Percentiles rank a stretch among this genome's conserved stretches.
Evolutionary conservation across 2,797 vertebrate species (phyloP).

Genomic region (Acanthis flammea): DNA sequence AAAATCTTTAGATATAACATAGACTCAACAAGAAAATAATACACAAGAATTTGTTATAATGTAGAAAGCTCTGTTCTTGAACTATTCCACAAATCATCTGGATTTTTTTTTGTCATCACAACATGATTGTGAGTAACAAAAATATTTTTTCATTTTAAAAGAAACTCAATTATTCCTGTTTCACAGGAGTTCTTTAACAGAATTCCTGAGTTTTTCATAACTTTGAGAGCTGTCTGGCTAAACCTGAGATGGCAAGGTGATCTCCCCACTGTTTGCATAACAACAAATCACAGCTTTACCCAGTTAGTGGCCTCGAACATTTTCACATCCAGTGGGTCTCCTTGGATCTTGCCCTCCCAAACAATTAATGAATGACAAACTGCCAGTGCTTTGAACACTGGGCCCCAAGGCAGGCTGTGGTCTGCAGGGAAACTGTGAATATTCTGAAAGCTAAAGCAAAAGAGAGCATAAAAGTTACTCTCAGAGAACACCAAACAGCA

Average conservation of each 20-base stretch:
- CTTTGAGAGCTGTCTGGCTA: neutral
- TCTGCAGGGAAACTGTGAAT: constrained; percentile 36
- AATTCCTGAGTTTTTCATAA: neutral
- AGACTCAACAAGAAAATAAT: neutral
- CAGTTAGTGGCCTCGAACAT: constrained; percentile 76
- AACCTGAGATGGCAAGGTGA: neutral
- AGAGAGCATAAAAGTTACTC: neutral
- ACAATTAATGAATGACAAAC: constrained; percentile 72
- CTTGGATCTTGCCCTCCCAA: constrained; percentile 69
- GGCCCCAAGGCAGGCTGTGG: constrained; percentile 58
- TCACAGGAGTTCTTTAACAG: neutral
- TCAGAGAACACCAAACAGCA: neutral
- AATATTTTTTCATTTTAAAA: neutral
- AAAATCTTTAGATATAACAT: neutral
- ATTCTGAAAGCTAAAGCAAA: constrained; percentile 55
- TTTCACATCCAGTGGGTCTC: constrained; percentile 74
- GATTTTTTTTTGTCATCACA: neutral
- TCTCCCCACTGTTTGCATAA: neutral
- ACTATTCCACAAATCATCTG: neutral
- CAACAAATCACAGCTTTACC: constrained; percentile 47
- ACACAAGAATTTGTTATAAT: neutral
- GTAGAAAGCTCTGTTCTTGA: neutral
- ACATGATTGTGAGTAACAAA: neutral
- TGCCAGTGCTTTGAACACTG: constrained; percentile 51
- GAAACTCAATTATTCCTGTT: neutral